Conservation (phyloP, 2,113 vertebrate species). For the Zosterops hypoxanthus region DNA sequence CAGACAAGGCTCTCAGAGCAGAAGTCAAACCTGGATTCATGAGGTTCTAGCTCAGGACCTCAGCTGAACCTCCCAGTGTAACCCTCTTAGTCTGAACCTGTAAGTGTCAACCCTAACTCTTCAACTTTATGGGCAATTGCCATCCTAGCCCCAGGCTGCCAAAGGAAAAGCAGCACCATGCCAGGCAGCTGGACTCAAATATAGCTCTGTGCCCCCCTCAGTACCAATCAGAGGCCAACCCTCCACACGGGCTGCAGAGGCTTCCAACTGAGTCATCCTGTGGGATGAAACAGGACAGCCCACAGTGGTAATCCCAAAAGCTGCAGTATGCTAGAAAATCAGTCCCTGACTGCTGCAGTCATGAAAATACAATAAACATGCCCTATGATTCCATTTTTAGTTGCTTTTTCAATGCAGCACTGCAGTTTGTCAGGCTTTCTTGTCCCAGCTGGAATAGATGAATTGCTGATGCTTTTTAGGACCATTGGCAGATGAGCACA, state of each 20-base stretch:
- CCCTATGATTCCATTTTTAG: constrained; percentile 61
- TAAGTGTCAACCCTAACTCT: neutral
- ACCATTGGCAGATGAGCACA: constrained; percentile 62
- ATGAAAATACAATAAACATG: constrained; percentile 57
- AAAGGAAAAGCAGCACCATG: neutral
- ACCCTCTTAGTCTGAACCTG: neutral
- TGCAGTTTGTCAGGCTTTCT: constrained; percentile 62
- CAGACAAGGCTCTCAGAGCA: neutral
- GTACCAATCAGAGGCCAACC: neutral
- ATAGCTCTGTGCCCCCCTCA: neutral
- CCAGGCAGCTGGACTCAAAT: neutral
- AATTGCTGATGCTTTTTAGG: constrained; percentile 70
- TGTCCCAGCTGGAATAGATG: constrained; percentile 66
- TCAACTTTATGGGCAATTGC: fast-evolving
- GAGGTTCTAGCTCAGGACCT: neutral
- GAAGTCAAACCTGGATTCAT: neutral
- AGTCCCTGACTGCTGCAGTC: constrained; percentile 42
- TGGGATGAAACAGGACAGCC: constrained; percentile 36
- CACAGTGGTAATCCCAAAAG: constrained; percentile 26
- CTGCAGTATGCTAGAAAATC: constrained; percentile 23
- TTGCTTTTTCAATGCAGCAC: constrained; percentile 37
- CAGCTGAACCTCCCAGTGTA: neutral
- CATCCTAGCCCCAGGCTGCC: neutral
- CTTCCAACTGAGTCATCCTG: constrained; percentile 6
- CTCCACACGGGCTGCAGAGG: neutral